phyloP scores from a whole-genome alignment of 2,113 vertebrate genomes.

The Laterallus jamaicensis region DNA sequence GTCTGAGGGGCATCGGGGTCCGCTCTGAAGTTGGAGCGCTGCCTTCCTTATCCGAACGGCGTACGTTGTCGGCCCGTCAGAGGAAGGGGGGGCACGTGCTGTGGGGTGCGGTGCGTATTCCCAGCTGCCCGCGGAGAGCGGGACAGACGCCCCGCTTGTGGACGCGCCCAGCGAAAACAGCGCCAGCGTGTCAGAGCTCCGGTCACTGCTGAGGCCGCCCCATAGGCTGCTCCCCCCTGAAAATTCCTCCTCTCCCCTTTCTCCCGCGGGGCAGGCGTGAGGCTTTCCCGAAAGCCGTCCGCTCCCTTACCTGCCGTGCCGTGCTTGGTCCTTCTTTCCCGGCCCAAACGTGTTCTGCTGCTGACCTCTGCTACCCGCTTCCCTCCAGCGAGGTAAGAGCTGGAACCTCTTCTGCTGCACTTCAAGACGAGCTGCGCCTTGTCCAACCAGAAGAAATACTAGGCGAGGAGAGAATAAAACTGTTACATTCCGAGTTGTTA shows the following conservation, averaged over 20 bases:
- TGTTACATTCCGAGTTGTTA: background rate
- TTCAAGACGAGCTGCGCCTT: background rate
- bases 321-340: rapidly evolving
- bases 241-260: rapidly evolving
- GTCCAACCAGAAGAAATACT: background rate
- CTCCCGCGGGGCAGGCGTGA: rapidly evolving
- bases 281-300: no score
- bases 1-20: background rate
- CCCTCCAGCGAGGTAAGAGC: background rate
- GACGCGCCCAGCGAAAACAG: background rate
- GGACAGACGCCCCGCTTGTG: rapidly evolving
- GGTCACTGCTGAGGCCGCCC: no score
- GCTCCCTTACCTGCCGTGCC: background rate
- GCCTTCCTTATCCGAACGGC: background rate
- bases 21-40: background rate
- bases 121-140: background rate
- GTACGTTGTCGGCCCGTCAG: no score
- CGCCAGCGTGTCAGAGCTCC: background rate
- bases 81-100: background rate
- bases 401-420: background rate
- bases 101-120: rapidly evolving
- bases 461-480: background rate
- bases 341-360: rapidly evolving
- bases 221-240: rapidly evolving
- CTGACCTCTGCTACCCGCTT: background rate